phyloP scores from a whole-genome alignment of 2,113 vertebrate genomes.

The Eubucco bourcierii region DNA sequence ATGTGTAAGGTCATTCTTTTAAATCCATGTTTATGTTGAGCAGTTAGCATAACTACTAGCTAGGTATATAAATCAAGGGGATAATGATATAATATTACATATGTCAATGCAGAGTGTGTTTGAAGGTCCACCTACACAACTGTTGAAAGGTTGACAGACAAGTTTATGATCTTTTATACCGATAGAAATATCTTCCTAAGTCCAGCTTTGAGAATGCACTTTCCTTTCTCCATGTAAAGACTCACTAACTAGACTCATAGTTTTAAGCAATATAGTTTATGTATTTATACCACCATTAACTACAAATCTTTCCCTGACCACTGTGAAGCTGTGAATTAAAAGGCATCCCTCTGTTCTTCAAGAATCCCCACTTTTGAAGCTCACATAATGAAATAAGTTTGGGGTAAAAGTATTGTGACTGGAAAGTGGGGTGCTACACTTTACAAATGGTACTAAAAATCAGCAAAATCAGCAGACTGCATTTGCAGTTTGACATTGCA shows the following conservation, averaged over 20 bases:
- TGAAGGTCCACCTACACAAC: not conserved
- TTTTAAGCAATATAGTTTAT: not conserved
- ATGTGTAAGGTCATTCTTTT: not conserved
- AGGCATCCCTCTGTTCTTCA: not conserved
- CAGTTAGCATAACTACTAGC: not conserved
- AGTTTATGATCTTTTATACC: not conserved
- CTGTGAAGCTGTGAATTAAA: not conserved
- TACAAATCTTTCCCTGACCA: not conserved
- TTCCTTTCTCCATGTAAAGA: not conserved
- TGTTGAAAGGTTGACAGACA: not conserved
- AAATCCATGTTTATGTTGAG: not conserved
- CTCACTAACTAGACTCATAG: not conserved
- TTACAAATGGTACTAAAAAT: not conserved
- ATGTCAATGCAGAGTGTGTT: not conserved
- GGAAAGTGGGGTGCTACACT: not conserved
- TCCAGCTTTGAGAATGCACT: not conserved
- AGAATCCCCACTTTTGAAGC: not conserved
- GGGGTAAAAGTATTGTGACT: not conserved
- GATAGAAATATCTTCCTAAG: not conserved
- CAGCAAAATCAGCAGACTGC: not conserved
- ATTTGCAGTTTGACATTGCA: not conserved
- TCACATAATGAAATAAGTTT: not conserved
- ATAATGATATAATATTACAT: not conserved
- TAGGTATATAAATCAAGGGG: not conserved
- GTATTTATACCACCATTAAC: not conserved